phyloP scores from a whole-genome alignment of 2,888 invertebrate species.

The Trisateles emortualis region DNA sequence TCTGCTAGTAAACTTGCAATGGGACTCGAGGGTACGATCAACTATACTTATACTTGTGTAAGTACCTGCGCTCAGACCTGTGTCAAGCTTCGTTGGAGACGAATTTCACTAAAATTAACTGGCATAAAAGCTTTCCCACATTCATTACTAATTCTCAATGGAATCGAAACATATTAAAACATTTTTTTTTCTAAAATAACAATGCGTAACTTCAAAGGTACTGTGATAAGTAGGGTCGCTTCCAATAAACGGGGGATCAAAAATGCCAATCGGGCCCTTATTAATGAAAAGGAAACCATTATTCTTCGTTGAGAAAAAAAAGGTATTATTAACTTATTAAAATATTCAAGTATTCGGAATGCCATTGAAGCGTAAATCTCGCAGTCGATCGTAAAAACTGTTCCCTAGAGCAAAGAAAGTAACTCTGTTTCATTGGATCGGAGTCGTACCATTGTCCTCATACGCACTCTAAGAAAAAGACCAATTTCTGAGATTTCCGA shows the following conservation, averaged over 20 bases:
- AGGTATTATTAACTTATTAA: conserved; percentile 68
- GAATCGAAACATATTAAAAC: conserved; percentile 19
- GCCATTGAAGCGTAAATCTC: conserved; percentile 77
- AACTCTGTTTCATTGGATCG: conserved; percentile 78
- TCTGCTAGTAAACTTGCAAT: conserved; percentile 63
- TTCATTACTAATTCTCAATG: conserved; percentile 40
- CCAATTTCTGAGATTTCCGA: conserved; percentile 86
- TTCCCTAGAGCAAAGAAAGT: conserved; percentile 75
- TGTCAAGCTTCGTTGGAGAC: conserved; percentile 68
- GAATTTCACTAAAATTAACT: conserved; percentile 63
- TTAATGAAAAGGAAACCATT: conserved; percentile 61
- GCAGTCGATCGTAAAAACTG: conserved; percentile 80
- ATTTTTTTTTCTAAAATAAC: conserved; percentile 31
- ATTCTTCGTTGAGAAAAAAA: conserved; percentile 54
- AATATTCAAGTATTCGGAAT: conserved; percentile 74
- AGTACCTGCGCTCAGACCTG: conserved; percentile 62
- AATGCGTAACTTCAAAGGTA: conserved; percentile 39
- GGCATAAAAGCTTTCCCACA: conserved; percentile 56
- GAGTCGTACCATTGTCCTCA: conserved; percentile 79
- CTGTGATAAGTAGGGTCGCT: conserved; percentile 32
- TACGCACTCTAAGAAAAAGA: conserved; percentile 80
- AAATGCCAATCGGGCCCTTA: conserved; percentile 48
- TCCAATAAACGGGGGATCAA: conserved; percentile 25
- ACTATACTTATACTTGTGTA: conserved; percentile 71
- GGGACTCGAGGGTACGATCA: conserved; percentile 70